Conservation (phyloP, 2,113 vertebrate species). For the Epinephelus moara region DNA sequence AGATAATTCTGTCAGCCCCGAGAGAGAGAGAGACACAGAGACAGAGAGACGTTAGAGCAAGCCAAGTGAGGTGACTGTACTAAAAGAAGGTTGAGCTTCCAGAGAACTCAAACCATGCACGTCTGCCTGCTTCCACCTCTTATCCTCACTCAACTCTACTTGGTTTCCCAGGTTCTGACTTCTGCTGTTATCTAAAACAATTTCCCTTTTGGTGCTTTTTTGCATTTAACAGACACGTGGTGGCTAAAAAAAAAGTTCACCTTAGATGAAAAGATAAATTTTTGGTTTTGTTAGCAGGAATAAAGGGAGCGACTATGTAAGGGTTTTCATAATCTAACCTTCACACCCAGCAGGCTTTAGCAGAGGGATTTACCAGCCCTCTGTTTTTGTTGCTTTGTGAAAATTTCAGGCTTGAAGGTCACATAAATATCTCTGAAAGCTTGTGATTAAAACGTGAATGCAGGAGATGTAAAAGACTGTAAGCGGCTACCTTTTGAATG, state of each 20-base stretch:
- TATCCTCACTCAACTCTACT: slow-evolving; percentile 13
- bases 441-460: slow-evolving; percentile 46
- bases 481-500: slow-evolving; percentile 8
- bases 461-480: slow-evolving; percentile 43
- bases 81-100: slow-evolving; percentile 91
- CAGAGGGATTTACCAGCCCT: slow-evolving; percentile 59
- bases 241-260: slow-evolving; percentile 15
- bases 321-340: slow-evolving; percentile 73
- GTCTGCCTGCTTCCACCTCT: slow-evolving; percentile 50
- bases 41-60: slow-evolving; percentile 79
- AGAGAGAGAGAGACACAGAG: slow-evolving; percentile 63
- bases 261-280: slow-evolving; percentile 45
- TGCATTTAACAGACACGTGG: slow-evolving; percentile 6
- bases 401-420: slow-evolving; percentile 69
- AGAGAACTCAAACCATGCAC: slow-evolving; percentile 82
- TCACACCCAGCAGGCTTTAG: slow-evolving; percentile 64
- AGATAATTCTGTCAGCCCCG: slow-evolving; percentile 96
- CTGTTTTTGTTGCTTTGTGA: slow-evolving; percentile 65
- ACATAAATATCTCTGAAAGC: slow-evolving; percentile 55
- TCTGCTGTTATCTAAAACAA: slow-evolving; percentile 6
- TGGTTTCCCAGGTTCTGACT: slow-evolving; percentile 32
- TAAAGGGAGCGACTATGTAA: slow-evolving; percentile 38
- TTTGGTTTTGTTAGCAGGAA: slow-evolving; percentile 44
- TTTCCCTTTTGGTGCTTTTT: neutral
- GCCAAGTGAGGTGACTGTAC: slow-evolving; percentile 88